Conservation (phyloP, 1,140 invertebrate genomes). For the Drosophila tani region DNA sequence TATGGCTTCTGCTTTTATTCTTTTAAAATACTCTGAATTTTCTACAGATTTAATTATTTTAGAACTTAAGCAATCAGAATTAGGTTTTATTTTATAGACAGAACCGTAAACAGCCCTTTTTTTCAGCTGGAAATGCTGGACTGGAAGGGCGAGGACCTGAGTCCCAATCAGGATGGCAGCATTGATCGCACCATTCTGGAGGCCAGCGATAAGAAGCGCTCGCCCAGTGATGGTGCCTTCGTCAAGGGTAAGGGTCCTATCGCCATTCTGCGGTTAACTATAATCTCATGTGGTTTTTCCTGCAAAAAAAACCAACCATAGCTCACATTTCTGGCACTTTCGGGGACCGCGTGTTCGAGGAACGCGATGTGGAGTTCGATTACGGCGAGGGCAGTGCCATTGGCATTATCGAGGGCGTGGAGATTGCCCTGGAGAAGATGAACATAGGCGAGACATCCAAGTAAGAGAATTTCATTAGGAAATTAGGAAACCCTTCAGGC, state of each 20-base stretch:
- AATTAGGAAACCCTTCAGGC: no score
- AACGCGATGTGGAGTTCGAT: conserved; percentile 92
- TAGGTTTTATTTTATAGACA: neutral
- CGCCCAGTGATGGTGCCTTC: conserved; percentile 92
- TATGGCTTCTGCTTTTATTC: no score
- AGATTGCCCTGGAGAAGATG: conserved; percentile 94
- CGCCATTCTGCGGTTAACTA: conserved; percentile 37
- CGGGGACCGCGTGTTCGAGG: conserved; percentile 89
- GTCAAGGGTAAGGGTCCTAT: conserved; percentile 88
- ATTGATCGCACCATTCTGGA: conserved; percentile 91
- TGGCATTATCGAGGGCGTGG: conserved; percentile 93
- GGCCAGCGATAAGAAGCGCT: conserved; percentile 87
- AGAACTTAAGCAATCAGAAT: neutral
- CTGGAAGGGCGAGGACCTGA: conserved; percentile 95
- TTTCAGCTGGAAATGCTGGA: conserved; percentile 92
- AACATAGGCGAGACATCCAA: conserved; percentile 92
- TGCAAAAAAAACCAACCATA: conserved; percentile 75
- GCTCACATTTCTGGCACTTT: conserved; percentile 92
- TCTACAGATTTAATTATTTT: neutral
- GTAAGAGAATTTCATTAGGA: no score
- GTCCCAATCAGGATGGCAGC: conserved; percentile 92
- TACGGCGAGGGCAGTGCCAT: conserved; percentile 94
- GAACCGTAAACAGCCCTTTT: neutral
- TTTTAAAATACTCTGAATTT: no score
- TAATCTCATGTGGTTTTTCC: conserved; percentile 46